A percentile compares a stretch with the other conserved stretches of the same genome.
Conservation (phyloP, 2,888 invertebrate genomes). For the Epirrhoe tristata region DNA sequence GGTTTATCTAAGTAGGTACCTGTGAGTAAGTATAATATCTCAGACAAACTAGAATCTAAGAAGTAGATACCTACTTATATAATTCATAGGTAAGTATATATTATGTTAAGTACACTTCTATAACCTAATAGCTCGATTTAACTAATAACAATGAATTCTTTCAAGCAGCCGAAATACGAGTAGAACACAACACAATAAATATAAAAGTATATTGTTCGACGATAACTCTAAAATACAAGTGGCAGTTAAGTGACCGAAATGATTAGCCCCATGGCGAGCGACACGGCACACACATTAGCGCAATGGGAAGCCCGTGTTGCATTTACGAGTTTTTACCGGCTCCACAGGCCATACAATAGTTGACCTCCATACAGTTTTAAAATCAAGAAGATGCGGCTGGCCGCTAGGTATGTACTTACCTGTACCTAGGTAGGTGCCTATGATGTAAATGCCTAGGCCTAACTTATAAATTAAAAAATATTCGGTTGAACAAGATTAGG, state of each 20-base stretch:
- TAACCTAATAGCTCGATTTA: too few species aligned
- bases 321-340: constrained; percentile 53
- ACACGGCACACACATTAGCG: constrained; percentile 73
- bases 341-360: constrained; percentile 44
- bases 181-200: constrained; percentile 37
- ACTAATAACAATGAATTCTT: constrained; percentile 17
- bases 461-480: too few species aligned
- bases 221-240: constrained; percentile 67
- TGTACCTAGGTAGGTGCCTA: too few species aligned
- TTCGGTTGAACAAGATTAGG: too few species aligned
- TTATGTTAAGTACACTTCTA: too few species aligned
- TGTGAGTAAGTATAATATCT: too few species aligned
- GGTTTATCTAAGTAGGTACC: not conserved
- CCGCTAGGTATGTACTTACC: not conserved
- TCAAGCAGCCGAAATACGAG: constrained; percentile 37
- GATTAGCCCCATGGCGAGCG: constrained; percentile 71
- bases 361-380: constrained; percentile 9
- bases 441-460: too few species aligned
- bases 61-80: constrained; percentile 2
- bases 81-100: too few species aligned
- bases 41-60: constrained; percentile 2
- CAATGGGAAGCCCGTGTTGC: constrained; percentile 66
- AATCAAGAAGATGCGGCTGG: not conserved
- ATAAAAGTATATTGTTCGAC: constrained; percentile 48
- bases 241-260: constrained; percentile 74